Evolutionary conservation across 2,888 invertebrate genomes (phyloP).

Genomic region (Epirrhoe alternata): DNA sequence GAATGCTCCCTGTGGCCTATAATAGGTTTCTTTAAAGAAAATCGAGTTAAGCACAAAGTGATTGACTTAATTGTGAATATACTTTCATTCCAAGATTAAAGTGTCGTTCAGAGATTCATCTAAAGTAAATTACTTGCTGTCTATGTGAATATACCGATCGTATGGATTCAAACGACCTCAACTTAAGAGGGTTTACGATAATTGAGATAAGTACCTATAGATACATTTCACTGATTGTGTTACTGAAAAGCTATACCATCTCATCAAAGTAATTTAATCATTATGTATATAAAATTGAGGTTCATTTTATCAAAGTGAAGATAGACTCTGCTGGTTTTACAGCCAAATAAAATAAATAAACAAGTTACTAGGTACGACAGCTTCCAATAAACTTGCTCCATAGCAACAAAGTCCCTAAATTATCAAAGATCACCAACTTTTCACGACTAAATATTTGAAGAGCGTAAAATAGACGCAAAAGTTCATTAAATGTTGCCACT

Average conservation of each 20-base stretch:
- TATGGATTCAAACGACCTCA: background rate
- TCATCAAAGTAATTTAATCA: slow-evolving; percentile 5
- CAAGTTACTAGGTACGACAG: background rate
- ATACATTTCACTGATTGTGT: slow-evolving; percentile 2
- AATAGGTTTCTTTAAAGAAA: slow-evolving; percentile 79
- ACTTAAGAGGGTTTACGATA: slow-evolving; percentile 2
- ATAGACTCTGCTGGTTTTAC: background rate
- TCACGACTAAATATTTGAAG: slow-evolving; percentile 51
- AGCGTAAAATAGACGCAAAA: slow-evolving; percentile 59
- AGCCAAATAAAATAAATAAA: slow-evolving; percentile 23
- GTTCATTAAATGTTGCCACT: slow-evolving; percentile 70
- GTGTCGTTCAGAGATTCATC: slow-evolving; percentile 16
- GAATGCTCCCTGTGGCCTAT: slow-evolving; percentile 75
- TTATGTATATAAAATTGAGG: slow-evolving; percentile 2
- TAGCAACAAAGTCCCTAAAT: slow-evolving; percentile 27
- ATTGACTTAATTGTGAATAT: slow-evolving; percentile 76
- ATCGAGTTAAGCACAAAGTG: slow-evolving; percentile 77
- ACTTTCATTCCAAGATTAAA: slow-evolving; percentile 52
- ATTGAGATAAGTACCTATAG: background rate
- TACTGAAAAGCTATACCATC: background rate
- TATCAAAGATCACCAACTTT: slow-evolving; percentile 49
- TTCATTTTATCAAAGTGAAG: slow-evolving; percentile 5
- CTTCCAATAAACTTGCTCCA: slow-evolving; percentile 23
- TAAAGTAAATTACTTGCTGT: slow-evolving; percentile 13
- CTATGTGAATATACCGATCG: background rate